phyloP scores from a whole-genome alignment of 2,113 vertebrate genomes.

The Notothenia coriiceps region DNA sequence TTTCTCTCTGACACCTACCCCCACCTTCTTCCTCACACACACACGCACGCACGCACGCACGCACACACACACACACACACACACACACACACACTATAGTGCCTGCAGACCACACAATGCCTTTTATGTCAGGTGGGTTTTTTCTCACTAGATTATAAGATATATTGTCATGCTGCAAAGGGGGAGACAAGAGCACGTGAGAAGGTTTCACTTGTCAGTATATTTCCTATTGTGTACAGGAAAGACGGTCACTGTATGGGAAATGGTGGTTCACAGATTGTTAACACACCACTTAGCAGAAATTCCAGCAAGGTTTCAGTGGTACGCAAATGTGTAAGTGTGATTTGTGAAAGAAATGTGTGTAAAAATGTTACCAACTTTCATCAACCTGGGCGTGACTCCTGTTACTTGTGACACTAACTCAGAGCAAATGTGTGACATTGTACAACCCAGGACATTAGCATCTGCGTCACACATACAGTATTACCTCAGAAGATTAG shows the following conservation, averaged over 20 bases:
- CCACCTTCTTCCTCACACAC: not conserved
- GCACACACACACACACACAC: not conserved
- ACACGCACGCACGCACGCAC: no score
- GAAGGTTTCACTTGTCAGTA: constrained; percentile 67
- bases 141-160: constrained; percentile 46
- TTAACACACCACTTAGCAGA: constrained; percentile 62
- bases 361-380: not conserved
- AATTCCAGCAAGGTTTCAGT: constrained; percentile 60
- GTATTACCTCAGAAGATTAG: not conserved
- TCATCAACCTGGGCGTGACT: not conserved
- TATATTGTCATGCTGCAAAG: constrained; percentile 33
- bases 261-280: constrained; percentile 66
- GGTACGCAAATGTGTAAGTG: constrained; percentile 50
- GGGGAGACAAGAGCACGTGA: constrained; percentile 40
- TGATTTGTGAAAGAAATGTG: constrained; percentile 23
- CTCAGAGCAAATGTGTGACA: constrained; percentile 3
- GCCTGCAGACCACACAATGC: constrained; percentile 43
- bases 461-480: not conserved
- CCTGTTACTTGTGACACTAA: not conserved
- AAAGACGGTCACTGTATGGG: constrained; percentile 55
- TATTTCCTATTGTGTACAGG: constrained; percentile 34
- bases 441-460: not conserved
- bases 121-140: constrained; percentile 30
- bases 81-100: constrained; percentile 13
- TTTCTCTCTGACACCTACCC: not conserved